Evolutionary conservation across 2,113 vertebrate genomes (phyloP).

Genomic region (Stercorarius parasiticus): DNA sequence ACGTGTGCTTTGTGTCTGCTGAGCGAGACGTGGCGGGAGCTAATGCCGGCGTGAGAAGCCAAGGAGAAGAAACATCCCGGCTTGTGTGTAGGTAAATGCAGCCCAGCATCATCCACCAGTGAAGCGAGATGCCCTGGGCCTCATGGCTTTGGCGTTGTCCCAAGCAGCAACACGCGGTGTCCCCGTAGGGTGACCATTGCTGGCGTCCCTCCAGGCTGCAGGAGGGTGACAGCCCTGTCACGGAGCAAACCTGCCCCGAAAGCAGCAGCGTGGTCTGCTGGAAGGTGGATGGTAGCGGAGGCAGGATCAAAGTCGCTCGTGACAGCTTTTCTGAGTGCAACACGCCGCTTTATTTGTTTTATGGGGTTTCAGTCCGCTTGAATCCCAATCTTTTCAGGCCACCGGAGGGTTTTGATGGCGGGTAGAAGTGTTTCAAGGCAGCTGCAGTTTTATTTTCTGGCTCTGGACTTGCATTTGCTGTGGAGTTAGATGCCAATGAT

Average conservation of each 20-base stretch:
- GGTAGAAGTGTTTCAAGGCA: background rate
- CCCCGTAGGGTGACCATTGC: background rate
- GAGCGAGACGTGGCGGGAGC: fast-evolving
- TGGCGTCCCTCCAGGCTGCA: background rate
- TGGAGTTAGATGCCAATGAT: background rate
- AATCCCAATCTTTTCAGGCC: background rate
- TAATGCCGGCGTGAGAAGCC: fast-evolving
- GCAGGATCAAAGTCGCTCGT: background rate
- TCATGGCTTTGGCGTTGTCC: background rate
- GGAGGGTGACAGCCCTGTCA: background rate
- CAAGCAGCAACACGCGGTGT: fast-evolving
- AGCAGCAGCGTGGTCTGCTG: background rate
- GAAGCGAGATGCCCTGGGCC: background rate
- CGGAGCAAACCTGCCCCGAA: background rate
- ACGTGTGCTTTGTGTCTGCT: background rate
- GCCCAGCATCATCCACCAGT: background rate
- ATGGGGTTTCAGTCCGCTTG: fast-evolving
- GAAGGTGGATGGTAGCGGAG: background rate
- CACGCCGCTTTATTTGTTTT: background rate
- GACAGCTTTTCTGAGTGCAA: background rate
- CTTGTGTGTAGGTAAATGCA: background rate
- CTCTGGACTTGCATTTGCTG: background rate
- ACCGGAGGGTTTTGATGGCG: background rate
- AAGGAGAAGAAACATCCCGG: background rate
- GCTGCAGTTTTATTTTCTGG: background rate